Evolutionary conservation across 2,797 vertebrate species (phyloP), one percentile per base, ranked within the genome.

Genomic region (Corythornis leucogaster): DNA sequence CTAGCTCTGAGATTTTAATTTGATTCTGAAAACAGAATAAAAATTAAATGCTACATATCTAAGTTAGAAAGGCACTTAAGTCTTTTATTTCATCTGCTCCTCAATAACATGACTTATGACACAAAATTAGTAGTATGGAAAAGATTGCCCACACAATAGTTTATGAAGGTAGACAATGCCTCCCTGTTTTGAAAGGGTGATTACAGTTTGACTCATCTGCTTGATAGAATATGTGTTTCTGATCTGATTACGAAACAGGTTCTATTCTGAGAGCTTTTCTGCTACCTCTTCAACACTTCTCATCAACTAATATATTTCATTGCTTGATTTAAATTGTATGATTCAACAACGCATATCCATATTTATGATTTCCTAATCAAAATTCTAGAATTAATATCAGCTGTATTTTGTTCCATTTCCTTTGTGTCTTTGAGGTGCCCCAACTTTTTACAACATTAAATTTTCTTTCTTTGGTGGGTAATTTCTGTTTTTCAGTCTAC

Each of bases 321-420:
- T 80, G 31, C 64, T 77, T 92, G 50, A 94, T 92, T 85, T 91
- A 88, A 92, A 78, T 64, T 63, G 13, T 62, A 55, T 82, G 53
- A 86, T 82, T 91, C 40, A 82, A 90, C 15, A 93, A 90, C 80
- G 67, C 8, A 22, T 64, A 94, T 82, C 45, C 63, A 77, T 94
- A 94, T 91, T 93, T 91, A 94, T 90, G 54, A 88, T 87, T 83
- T 85, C 15, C 11, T 54, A 66, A 54, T 85, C 33, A 93, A 79
- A 76, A 84, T 61, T 86, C 33, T 90, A 67, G 63, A 79, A 94
- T 91, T 76, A 91, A 12, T 71, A 43, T 13, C 4, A 64, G 16
- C 4, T 63, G 33, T 30, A 70, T 28, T 77, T 85, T 75, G 11
- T 80, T 81, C 24, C 17, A 38, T 66, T 87, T 71, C 46, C 13